Evolutionary conservation across 2,797 vertebrate genomes (phyloP).

Genomic region (Sebastiscus albofasciatus): DNA sequence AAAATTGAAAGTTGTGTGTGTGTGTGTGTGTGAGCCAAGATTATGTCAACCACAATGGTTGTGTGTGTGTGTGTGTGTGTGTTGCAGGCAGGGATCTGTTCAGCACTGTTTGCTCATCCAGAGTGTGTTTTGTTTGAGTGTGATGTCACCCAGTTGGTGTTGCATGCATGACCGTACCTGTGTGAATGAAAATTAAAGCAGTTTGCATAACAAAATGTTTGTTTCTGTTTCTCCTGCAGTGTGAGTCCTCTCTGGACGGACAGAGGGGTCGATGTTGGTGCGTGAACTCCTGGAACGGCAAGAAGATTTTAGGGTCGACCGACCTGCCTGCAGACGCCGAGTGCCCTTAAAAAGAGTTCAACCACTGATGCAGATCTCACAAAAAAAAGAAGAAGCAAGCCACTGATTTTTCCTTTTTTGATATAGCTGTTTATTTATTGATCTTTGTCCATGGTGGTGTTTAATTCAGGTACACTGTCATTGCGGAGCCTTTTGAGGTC

Average conservation of each 20-base stretch:
- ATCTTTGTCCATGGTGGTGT: slow-evolving; percentile 80
- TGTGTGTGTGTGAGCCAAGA: slow-evolving; percentile 25
- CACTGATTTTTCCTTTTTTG: slow-evolving; percentile 75
- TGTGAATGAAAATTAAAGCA: slow-evolving; percentile 16
- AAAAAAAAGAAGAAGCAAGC: slow-evolving; percentile 57
- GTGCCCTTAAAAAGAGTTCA: slow-evolving; percentile 82
- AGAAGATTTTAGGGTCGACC: slow-evolving; percentile 86
- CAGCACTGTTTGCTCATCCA: slow-evolving; percentile 14
- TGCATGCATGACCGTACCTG: slow-evolving; percentile 11
- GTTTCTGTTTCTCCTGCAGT: slow-evolving; percentile 77
- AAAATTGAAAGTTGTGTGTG: slow-evolving; percentile 26
- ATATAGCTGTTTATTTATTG: slow-evolving; percentile 83
- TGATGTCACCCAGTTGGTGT: slow-evolving; percentile 13
- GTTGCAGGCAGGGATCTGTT: slow-evolving; percentile 39
- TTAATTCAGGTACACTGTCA: slow-evolving; percentile 87
- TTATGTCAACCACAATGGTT: slow-evolving; percentile 33
- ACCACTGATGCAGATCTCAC: slow-evolving; percentile 53
- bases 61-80: background rate
- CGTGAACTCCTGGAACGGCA: slow-evolving; percentile 90
- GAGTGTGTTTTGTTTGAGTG: slow-evolving; percentile 15
- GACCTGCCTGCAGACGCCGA: slow-evolving; percentile 86
- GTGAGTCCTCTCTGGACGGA: slow-evolving; percentile 90
- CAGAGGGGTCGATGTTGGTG: slow-evolving; percentile 93
- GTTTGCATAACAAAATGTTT: background rate
- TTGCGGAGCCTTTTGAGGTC: slow-evolving; percentile 45